Conservation (phyloP, 2,113 vertebrate genomes). For the Cheilinus undulatus region DNA sequence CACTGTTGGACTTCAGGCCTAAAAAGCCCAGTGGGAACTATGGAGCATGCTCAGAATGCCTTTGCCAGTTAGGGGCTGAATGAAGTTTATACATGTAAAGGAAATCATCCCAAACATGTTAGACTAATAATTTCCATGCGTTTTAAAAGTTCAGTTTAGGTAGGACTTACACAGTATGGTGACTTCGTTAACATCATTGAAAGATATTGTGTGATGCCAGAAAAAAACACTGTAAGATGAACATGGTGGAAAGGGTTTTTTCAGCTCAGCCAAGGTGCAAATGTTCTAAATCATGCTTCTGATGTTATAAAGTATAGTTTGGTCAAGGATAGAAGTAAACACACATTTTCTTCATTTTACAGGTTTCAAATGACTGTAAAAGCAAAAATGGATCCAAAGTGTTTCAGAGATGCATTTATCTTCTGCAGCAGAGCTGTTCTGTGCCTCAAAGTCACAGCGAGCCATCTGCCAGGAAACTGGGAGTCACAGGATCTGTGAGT, state of each 20-base stretch:
- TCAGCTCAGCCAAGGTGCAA: background rate
- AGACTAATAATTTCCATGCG: too few relatives aligned
- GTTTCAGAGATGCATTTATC: slow-evolving; percentile 29
- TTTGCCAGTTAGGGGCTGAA: too few relatives aligned
- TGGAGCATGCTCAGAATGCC: too few relatives aligned
- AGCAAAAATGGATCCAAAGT: slow-evolving; percentile 13
- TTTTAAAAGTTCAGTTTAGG: too few relatives aligned
- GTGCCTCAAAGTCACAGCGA: slow-evolving; percentile 54
- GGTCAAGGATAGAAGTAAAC: background rate
- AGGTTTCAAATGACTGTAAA: slow-evolving; percentile 1
- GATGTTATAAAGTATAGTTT: background rate
- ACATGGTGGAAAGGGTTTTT: background rate
- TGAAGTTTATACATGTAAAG: too few relatives aligned
- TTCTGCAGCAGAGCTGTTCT: slow-evolving; percentile 31
- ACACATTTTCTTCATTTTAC: slow-evolving; percentile 4
- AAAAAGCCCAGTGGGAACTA: too few relatives aligned
- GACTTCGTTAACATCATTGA: too few relatives aligned
- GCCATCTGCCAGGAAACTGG: slow-evolving; percentile 67
- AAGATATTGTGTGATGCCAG: too few relatives aligned
- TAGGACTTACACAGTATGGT: too few relatives aligned
- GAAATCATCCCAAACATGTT: too few relatives aligned
- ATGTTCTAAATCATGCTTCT: slow-evolving; percentile 2
- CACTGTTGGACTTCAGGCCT: too few relatives aligned
- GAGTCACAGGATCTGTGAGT: slow-evolving; percentile 66
- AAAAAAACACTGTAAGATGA: too few relatives aligned